Conservation (phyloP, 2,888 invertebrate species). For the Oligia strigilis region DNA sequence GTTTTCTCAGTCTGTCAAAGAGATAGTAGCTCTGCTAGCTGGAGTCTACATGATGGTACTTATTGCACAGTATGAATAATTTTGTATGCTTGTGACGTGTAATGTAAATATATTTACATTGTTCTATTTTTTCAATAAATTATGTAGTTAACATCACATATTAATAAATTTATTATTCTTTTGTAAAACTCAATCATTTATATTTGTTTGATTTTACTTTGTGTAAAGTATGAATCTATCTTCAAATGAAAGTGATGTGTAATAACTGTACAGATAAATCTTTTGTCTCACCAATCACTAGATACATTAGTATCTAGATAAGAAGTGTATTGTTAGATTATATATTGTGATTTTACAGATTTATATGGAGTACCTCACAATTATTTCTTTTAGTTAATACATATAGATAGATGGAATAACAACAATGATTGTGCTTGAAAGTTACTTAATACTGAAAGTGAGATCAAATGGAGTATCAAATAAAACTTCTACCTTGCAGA, state of each 20-base stretch:
- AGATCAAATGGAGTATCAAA: constrained; percentile 65
- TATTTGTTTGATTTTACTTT: constrained; percentile 26
- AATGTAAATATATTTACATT: constrained; percentile 56
- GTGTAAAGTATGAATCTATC: constrained; percentile 17
- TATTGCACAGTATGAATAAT: constrained; percentile 93
- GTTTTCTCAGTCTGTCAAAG: constrained; percentile 96
- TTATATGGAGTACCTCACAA: neutral
- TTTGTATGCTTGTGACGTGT: constrained; percentile 37
- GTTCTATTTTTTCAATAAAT: constrained; percentile 60
- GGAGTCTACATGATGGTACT: constrained; percentile 99
- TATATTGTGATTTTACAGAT: constrained; percentile 15
- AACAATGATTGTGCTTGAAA: constrained; percentile 13
- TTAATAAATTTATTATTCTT: constrained; percentile 24
- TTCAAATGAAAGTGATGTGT: constrained; percentile 4
- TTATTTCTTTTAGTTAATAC: neutral
- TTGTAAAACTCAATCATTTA: constrained; percentile 26
- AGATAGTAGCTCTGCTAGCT: constrained; percentile 96
- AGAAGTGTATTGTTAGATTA: neutral
- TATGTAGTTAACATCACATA: constrained; percentile 56
- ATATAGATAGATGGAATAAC: neutral
- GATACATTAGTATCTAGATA: neutral
- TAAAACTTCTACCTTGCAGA: constrained; percentile 66
- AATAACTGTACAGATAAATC: neutral
- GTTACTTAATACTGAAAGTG: constrained; percentile 49
- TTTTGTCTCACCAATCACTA: neutral